A percentile compares a stretch with the other conserved stretches of the same genome.
phyloP scores from a whole-genome alignment of 2,797 vertebrate species.

The Brachyrhaphis roseni region DNA sequence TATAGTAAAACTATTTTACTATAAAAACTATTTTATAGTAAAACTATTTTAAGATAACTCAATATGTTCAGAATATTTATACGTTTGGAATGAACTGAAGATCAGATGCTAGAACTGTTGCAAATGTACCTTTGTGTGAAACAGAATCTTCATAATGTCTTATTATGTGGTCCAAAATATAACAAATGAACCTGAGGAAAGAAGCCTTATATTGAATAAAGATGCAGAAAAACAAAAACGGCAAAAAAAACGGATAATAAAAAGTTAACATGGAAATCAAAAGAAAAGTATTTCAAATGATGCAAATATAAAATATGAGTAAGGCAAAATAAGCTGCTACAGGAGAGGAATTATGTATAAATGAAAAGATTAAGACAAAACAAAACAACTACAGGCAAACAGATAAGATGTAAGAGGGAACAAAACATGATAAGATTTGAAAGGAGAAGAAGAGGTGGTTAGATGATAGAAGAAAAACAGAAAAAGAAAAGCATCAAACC shows the following conservation, averaged over 20 bases:
- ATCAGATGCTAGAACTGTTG: neutral
- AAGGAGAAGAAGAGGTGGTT: constrained; percentile 35
- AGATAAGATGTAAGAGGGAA: constrained; percentile 26
- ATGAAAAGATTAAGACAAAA: constrained; percentile 1
- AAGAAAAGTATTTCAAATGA: neutral
- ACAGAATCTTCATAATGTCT: neutral
- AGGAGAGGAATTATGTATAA: neutral
- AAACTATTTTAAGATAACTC: neutral
- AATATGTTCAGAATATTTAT: neutral
- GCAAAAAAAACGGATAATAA: neutral
- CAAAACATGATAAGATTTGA: constrained; percentile 30
- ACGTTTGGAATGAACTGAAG: neutral
- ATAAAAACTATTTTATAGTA: neutral
- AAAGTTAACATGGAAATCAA: neutral
- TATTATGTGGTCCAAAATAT: neutral
- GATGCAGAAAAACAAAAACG: neutral
- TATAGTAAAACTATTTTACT: neutral
- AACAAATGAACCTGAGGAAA: neutral
- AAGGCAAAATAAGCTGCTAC: constrained; percentile 6
- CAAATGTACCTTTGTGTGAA: neutral
- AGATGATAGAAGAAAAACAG: constrained; percentile 14
- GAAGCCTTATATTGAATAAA: neutral
- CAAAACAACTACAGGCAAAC: constrained; percentile 30
- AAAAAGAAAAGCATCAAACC: constrained; percentile 14
- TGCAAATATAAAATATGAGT: neutral